These are phyloP conservation scores for Anas acuta DNA, from an alignment of 2,797 vertebrate genomes.

Conservation along the genomic window DNA sequence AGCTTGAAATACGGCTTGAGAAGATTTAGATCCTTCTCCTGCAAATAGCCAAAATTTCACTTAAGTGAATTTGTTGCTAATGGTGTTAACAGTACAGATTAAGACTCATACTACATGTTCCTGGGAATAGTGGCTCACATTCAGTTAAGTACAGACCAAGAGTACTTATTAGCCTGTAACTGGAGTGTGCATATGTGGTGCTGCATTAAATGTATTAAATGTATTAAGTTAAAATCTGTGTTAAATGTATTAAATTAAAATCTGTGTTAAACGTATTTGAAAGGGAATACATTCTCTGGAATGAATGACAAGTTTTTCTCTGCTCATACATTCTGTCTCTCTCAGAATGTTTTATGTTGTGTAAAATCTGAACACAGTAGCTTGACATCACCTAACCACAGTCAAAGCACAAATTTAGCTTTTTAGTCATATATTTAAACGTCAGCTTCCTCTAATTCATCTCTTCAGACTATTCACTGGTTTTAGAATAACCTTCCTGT, in stretches of 20 bases:
- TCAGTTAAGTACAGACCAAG: not conserved
- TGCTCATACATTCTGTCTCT: not conserved
- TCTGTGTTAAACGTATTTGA: not conserved
- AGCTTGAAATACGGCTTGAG: not conserved
- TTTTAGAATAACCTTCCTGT: conserved; percentile 54
- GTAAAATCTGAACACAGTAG: conserved; percentile 5
- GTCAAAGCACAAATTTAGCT: conserved; percentile 22
- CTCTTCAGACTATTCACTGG: not conserved
- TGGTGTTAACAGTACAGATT: not conserved
- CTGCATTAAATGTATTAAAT: not conserved
- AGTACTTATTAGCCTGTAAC: not conserved
- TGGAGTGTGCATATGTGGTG: not conserved
- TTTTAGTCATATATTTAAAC: conserved; percentile 53
- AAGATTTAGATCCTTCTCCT: not conserved
- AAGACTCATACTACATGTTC: not conserved
- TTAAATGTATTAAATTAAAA: not conserved
- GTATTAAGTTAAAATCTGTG: not conserved
- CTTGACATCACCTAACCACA: not conserved
- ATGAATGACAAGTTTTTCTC: not conserved
- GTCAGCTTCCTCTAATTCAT: not conserved
- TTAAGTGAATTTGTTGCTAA: not conserved
- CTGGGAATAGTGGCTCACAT: not conserved
- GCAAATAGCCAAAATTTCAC: not conserved
- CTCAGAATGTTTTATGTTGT: not conserved
- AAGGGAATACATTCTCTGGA: not conserved